Conservation (phyloP, 2,113 vertebrate genomes). For the Heliornis fulica region DNA sequence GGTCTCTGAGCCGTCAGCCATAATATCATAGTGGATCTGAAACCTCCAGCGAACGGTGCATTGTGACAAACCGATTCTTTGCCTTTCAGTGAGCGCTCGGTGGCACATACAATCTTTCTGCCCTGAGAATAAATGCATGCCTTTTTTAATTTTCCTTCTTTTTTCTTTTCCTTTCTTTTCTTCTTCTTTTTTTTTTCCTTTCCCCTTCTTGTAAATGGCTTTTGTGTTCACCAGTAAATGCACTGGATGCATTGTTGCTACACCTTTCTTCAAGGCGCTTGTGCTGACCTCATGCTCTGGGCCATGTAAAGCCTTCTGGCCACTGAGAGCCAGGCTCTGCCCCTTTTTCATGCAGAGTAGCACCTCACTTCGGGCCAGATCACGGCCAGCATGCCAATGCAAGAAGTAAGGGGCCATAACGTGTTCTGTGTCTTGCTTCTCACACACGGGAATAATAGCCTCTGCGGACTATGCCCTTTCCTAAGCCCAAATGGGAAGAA, state of each 20-base stretch:
- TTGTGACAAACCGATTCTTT: constrained; percentile 39
- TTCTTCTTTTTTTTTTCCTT: not conserved
- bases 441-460: constrained; percentile 50
- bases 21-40: constrained; percentile 52
- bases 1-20: constrained; percentile 11
- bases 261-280: constrained; percentile 42
- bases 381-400: constrained; percentile 52
- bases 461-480: constrained; percentile 31
- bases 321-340: constrained; percentile 13
- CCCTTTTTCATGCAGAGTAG: constrained; percentile 54
- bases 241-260: constrained; percentile 11
- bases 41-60: constrained; percentile 13
- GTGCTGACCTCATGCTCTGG: constrained; percentile 47
- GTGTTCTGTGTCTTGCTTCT: constrained; percentile 35
- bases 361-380: constrained; percentile 47
- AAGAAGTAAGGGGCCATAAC: constrained; percentile 2
- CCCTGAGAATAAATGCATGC: constrained; percentile 5
- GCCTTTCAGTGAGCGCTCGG: constrained; percentile 17
- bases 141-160: not conserved
- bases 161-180: too few species aligned
- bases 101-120: not conserved
- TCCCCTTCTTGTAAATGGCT: not conserved
- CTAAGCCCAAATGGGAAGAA: constrained; percentile 10
- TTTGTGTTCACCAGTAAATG: constrained; percentile 42
- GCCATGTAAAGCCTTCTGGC: constrained; percentile 52